phyloP scores from a whole-genome alignment of 2,113 vertebrate genomes.

The Mirounga angustirostris region DNA sequence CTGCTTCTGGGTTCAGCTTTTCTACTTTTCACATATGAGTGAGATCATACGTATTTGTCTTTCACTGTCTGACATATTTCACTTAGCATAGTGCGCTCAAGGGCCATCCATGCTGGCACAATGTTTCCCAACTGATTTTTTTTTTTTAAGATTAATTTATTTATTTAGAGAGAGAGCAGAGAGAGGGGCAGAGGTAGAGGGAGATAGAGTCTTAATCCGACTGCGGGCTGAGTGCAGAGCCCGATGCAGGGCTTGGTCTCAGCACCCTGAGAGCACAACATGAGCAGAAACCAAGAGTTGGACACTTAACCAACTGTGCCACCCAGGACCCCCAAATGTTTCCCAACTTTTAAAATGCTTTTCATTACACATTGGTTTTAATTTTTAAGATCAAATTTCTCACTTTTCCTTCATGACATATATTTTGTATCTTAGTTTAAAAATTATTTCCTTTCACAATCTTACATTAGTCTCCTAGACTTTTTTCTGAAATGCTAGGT shows the following conservation, averaged over 20 bases:
- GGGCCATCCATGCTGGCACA: not conserved
- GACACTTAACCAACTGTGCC: too few species aligned
- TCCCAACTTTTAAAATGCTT: not conserved
- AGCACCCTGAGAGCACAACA: not conserved
- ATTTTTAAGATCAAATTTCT: slow-evolving; percentile 5
- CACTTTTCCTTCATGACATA: not conserved
- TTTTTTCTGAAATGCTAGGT: slow-evolving; percentile 17
- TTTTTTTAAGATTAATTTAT: not conserved
- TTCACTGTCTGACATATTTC: not conserved
- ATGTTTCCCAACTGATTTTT: not conserved
- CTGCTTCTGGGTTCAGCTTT: not conserved
- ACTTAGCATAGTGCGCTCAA: not conserved
- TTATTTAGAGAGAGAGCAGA: not conserved
- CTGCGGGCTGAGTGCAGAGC: not conserved
- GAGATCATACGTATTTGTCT: not conserved
- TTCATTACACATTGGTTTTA: not conserved
- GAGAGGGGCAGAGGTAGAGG: not conserved
- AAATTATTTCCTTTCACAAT: not conserved
- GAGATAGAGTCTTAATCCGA: not conserved
- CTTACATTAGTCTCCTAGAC: not conserved
- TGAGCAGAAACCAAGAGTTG: not conserved
- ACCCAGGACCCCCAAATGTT: not conserved
- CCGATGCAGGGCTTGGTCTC: not conserved
- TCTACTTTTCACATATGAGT: not conserved
- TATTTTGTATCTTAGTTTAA: not conserved